Evolutionary conservation across 2,888 invertebrate species (phyloP).

Genomic region (Drosophila dives): DNA sequence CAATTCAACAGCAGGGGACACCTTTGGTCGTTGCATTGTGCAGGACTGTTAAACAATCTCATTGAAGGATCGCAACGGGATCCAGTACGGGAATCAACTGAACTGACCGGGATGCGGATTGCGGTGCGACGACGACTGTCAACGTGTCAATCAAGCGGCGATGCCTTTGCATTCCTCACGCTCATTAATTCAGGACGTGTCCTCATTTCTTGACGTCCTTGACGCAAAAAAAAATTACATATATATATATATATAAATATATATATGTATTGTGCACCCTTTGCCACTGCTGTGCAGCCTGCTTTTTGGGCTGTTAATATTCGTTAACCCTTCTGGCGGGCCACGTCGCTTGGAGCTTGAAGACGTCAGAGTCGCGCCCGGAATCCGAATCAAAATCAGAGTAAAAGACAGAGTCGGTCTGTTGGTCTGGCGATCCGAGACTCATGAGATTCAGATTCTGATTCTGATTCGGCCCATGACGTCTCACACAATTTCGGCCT

Average conservation of each 20-base stretch:
- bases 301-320: conserved; percentile 3
- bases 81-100: conserved; percentile 45
- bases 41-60: conserved; percentile 49
- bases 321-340: conserved; percentile 29
- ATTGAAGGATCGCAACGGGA: conserved; percentile 79
- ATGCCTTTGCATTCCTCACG: conserved; percentile 36
- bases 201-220: conserved; percentile 61
- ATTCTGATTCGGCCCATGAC: conserved; percentile 42
- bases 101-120: conserved; percentile 49
- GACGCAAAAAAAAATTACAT: conserved; percentile 23
- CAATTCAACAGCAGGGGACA: conserved; percentile 61
- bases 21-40: conserved; percentile 26
- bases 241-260: background rate
- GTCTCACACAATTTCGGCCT: conserved; percentile 33
- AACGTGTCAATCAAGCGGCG: conserved; percentile 82
- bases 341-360: conserved; percentile 39
- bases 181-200: conserved; percentile 66
- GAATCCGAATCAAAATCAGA: conserved; percentile 8
- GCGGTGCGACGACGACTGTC: conserved; percentile 64
- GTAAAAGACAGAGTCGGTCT: background rate
- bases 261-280: conserved; percentile 40
- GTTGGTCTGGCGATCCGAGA: conserved; percentile 4
- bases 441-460: conserved; percentile 15
- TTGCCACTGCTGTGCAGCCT: conserved; percentile 18
- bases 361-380: conserved; percentile 40